These are phyloP conservation scores for Calliopsis andreniformis DNA, from an alignment of 1,140 invertebrate genomes.

Conservation along the genomic window DNA sequence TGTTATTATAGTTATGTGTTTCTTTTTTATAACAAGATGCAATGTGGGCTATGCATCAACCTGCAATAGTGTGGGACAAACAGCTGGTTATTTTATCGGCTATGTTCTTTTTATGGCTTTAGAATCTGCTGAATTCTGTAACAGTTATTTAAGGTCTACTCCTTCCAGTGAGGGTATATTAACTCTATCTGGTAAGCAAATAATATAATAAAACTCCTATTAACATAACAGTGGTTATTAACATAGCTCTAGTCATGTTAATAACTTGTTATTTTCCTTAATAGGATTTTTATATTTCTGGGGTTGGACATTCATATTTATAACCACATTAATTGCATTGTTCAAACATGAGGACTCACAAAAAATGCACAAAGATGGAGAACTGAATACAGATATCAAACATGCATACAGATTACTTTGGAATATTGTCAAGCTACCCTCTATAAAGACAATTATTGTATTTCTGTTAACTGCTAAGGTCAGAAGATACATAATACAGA, in stretches of 20 bases:
- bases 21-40: conserved; percentile 79
- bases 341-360: conserved; percentile 92
- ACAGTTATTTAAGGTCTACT: conserved; percentile 91
- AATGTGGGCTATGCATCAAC: conserved; percentile 99
- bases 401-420: conserved; percentile 93
- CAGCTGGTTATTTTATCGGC: conserved; percentile 97
- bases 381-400: conserved; percentile 85
- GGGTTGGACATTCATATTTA: conserved; percentile 94
- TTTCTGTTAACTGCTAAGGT: conserved; percentile 96
- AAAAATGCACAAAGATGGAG: conserved; percentile 76
- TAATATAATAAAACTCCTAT: not conserved
- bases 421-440: conserved; percentile 91
- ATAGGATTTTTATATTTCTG: conserved; percentile 96
- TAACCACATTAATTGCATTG: conserved; percentile 94
- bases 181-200: conserved; percentile 88
- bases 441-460: conserved; percentile 89
- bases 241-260: too few species aligned
- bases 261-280: conserved; percentile 62
- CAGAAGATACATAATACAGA: conserved; percentile 10
- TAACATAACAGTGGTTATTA: not conserved
- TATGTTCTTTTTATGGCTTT: conserved; percentile 98
- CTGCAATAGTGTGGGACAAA: conserved; percentile 99
- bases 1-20: conserved; percentile 12
- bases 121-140: conserved; percentile 98
- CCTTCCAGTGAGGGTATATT: conserved; percentile 90